Evolutionary conservation across 2,888 invertebrate genomes (phyloP), one percentile per base, ranked within the genome.

Genomic region (Epicampocera succincta): DNA sequence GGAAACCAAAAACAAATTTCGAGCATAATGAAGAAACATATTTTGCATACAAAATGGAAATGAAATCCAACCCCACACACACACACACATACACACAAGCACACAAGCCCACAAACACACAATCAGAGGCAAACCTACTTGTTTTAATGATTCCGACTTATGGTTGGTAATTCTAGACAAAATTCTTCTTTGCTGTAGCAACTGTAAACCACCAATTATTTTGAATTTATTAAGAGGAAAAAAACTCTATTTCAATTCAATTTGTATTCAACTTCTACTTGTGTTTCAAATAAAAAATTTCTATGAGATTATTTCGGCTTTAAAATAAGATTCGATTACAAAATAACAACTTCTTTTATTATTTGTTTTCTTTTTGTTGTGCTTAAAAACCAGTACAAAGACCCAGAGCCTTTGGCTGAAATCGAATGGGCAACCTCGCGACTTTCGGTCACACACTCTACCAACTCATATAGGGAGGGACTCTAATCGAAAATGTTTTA

Each of bases 1-100:
- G 33, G 42, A 42, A 12, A 48, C 19, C 54, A 58, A 72, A 58
- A 72, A 44, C 13, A 25, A 48, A 50, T 8, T 54, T 66, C 29
- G 11, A 72, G 19, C 72, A 79, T 73, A 79, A 79, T 79, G 78
- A 73, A 73, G 72, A 52, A 72, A 79, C 72, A 79, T 54, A 68
- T 50, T 79, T 79, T 79, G 78, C 78, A 78, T 78, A 78, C 44
- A 25, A 79, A 78, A 60, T 61, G 61, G 42, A n/a, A 19, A 29
- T n/a, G 19, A 17, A 50, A 19, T 17, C 11, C 2, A 65, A 48
- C 1, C 17, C 33, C 12, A 17, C 29, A 8, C 17, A 29, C 25
- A 63, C 12, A 9, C 25, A 44, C 17, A 33, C 6, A 25, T 4
- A 1, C 8, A 19, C 48, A 50, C 19, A 50, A 9, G 50, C 13